Evolutionary conservation across 2,888 invertebrate species (phyloP), one percentile per base, ranked within the genome.

Genomic region (Horisme vitalbata): DNA sequence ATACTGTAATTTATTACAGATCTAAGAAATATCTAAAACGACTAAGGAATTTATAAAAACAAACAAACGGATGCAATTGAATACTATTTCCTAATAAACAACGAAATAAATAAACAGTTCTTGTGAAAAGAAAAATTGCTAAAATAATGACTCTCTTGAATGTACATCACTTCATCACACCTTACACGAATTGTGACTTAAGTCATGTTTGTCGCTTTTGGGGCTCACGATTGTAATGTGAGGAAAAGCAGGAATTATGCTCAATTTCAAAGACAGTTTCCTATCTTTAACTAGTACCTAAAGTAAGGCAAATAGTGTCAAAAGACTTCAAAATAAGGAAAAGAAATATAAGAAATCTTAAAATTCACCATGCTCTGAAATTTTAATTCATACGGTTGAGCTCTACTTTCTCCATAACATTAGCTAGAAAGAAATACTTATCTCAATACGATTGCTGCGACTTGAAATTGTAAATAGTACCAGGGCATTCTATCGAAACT

Each of bases 1-100:
- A 87, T 87, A 88, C 88, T 88, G 87, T 79, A 87, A 88, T 87
- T 86, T 86, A 82, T 84, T 87, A 83, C 81, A 82, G 79, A 81
- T 81, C 84, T 86, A 84, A 57, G 63, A 63, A 66, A 70, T 71
- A 71, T 65, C 66, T 9, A 67, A 66, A 76, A 75, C 73, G 71
- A 76, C 81, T 82, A 78, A 75, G 56, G 55, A 73, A 68, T 76
- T 79, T 72, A 60, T 61, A 63, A 59, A 57, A 61, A 73, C 53
- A 63, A 65, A 70, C 63, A 62, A 72, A 60, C 46, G 64, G 65
- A 68, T 72, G 70, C 58, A 63, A 70, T n/a, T 68, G 58, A 65
- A 68, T 65, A 57, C 62, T 59, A 52, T 50, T 57, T 45, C 53
- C 56, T 59, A 60, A 57, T 53, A 58, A 52, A 67, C 55, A 63